Evolutionary conservation across 2,797 vertebrate genomes (phyloP), one percentile per base, ranked within the genome.

Genomic region (Tamandua tetradactyla): DNA sequence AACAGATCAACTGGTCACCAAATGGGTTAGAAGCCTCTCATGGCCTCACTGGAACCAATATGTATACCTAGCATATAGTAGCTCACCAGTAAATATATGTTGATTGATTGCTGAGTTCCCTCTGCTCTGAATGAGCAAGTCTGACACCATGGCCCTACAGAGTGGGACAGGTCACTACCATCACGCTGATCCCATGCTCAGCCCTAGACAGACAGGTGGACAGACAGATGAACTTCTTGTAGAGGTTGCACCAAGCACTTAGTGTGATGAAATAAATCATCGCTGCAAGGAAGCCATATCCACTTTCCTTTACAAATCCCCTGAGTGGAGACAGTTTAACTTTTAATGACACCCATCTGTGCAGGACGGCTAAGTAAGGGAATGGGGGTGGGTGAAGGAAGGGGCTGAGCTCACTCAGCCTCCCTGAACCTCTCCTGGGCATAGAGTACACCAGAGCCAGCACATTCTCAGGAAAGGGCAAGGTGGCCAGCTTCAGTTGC

Each of bases 271-370:
- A 98, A 96, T 93, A 97, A 98, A 96, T 93, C 96, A 97, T 90
- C 78, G 71, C 95, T 96, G 52, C 8, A 66, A 97, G 96, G 89
- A 98, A 97, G 97, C 90, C 8, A 18, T 79, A 96, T 95, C 90
- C 92, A 96, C 93, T 97, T 97, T 96, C 96, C 96, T 97, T 97
- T 94, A 96, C 94, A 95, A 95, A 96, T 94, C 92, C 95, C 97
- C 80, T 7, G 88, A 96, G 96, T 87, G 93, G 86, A 96, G 94
- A 96, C 18, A 47, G 94, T 97, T 98, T 97, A 97, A 97, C 96
- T 97, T 97, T 97, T 96, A 98, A 97, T 95, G 98, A 97, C 55
- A 89, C 96, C 97, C 97, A 97, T 96, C 96, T 97, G 97, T 97
- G 94, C 78, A 69, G 71, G 89, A 97, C 72, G 59, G 82, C 95